A percentile compares a stretch with the other conserved stretches of the same genome.
phyloP scores from a whole-genome alignment of 37 sponge, comb jelly and placozoan species.

The Ianthella basta region DNA sequence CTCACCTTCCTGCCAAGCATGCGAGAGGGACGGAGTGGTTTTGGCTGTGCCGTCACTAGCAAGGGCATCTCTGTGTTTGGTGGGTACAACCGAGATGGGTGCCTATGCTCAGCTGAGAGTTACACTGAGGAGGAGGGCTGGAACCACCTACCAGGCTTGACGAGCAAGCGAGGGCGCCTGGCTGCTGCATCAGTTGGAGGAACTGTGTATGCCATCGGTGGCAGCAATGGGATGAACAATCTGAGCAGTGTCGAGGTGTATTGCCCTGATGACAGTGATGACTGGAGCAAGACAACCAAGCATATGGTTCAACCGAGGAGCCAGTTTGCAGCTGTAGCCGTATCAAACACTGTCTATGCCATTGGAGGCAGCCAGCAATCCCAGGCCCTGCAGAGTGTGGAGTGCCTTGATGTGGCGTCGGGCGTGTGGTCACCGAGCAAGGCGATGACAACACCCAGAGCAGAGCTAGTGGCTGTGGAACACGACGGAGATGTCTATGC shows the following conservation, averaged over 20 bases:
- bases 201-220: slow-evolving; percentile 68
- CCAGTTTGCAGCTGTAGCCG: slow-evolving; percentile 39
- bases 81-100: slow-evolving; percentile 69
- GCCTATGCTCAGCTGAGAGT: slow-evolving; percentile 42
- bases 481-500: slow-evolving; percentile 62
- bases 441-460: slow-evolving; percentile 52
- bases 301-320: slow-evolving; percentile 42
- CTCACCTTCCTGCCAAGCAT: slow-evolving; percentile 45
- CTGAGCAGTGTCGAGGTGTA: slow-evolving; percentile 51
- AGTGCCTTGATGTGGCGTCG: neutral
- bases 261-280: neutral
- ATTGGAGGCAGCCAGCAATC: slow-evolving; percentile 61
- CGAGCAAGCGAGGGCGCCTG: slow-evolving; percentile 47
- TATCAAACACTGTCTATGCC: slow-evolving; percentile 36
- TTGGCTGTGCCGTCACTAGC: slow-evolving; percentile 37
- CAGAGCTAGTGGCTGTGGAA: slow-evolving; percentile 35
- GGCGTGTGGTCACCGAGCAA: slow-evolving; percentile 31
- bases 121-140: slow-evolving; percentile 50
- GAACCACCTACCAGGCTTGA: slow-evolving; percentile 23
- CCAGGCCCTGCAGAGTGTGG: slow-evolving; percentile 27
- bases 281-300: slow-evolving; percentile 32
- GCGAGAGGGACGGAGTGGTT: slow-evolving; percentile 51
- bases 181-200: slow-evolving; percentile 21
- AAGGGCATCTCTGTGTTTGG: slow-evolving; percentile 56
- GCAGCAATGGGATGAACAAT: slow-evolving; percentile 59